Evolutionary conservation across 2,113 vertebrate genomes (phyloP).

Genomic region (Malurus melanocephalus): DNA sequence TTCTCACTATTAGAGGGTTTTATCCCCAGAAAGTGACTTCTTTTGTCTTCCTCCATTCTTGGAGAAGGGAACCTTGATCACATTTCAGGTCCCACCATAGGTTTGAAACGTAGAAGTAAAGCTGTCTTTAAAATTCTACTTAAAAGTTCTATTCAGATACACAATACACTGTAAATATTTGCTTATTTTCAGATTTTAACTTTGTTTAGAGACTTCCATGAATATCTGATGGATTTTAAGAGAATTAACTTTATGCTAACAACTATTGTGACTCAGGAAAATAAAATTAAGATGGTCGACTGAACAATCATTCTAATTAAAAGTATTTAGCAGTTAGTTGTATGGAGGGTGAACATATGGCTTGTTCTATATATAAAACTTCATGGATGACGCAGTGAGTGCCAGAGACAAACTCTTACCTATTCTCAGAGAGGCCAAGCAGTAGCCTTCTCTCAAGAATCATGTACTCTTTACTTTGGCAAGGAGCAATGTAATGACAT

Average conservation of each 20-base stretch:
- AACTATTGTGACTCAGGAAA: background rate
- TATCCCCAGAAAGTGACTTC: background rate
- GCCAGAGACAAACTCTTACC: slow-evolving; percentile 42
- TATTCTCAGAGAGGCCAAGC: slow-evolving; percentile 68
- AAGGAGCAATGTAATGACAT: slow-evolving; percentile 51
- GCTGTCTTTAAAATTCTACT: background rate
- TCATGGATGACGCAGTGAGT: background rate
- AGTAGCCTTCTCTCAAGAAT: slow-evolving; percentile 58
- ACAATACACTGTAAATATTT: background rate
- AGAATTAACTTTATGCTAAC: background rate
- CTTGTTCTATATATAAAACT: background rate
- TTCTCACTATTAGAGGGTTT: background rate
- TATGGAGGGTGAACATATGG: background rate
- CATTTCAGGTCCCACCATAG: background rate
- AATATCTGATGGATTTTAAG: background rate
- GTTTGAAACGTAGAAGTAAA: background rate
- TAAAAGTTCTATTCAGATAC: background rate
- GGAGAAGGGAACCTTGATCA: background rate
- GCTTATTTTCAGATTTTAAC: background rate
- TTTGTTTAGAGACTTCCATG: background rate
- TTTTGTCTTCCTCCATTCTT: background rate
- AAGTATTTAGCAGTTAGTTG: background rate
- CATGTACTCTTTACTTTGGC: slow-evolving; percentile 65
- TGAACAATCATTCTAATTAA: background rate
- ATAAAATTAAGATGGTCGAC: background rate